phyloP scores from a whole-genome alignment of 1,140 invertebrate species.

The Catajapyx aquilonaris region DNA sequence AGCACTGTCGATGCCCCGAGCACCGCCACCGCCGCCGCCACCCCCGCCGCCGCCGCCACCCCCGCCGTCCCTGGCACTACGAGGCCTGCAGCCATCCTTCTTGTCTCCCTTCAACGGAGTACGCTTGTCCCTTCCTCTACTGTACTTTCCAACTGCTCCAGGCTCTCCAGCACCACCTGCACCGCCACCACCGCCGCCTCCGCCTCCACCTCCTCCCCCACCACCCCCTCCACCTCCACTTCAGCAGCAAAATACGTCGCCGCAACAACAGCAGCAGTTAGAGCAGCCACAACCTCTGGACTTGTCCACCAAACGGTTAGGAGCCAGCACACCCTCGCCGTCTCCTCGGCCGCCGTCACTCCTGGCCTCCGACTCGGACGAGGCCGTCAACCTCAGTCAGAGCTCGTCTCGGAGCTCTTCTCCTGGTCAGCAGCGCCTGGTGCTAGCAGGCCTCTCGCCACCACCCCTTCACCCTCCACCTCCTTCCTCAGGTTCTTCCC shows the following conservation, averaged over 20 bases:
- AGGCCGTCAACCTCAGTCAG: slow-evolving; percentile 45
- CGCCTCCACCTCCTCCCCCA: not conserved
- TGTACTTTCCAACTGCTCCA: slow-evolving; percentile 8
- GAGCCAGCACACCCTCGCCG: slow-evolving; percentile 21
- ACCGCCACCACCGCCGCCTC: slow-evolving; percentile 7
- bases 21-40: not conserved
- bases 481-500: not conserved
- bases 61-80: too few relatives aligned
- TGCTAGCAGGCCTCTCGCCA: too few relatives aligned
- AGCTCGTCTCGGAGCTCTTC: slow-evolving; percentile 40
- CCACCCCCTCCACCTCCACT: slow-evolving; percentile 10
- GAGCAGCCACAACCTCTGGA: slow-evolving; percentile 74
- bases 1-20: not conserved
- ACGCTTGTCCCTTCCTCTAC: slow-evolving; percentile 8
- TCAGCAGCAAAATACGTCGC: slow-evolving; percentile 14
- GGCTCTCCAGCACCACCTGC: slow-evolving; percentile 12
- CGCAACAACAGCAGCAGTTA: slow-evolving; percentile 21
- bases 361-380: slow-evolving; percentile 30
- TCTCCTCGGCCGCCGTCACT: slow-evolving; percentile 14
- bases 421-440: slow-evolving; percentile 23
- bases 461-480: slow-evolving; percentile 11
- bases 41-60: too few relatives aligned
- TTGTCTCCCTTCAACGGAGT: slow-evolving; percentile 2
- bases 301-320: slow-evolving; percentile 57
- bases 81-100: too few relatives aligned